Evolutionary conservation across 2,797 vertebrate species (phyloP).

Genomic region (Melanotaenia maccullochi): DNA sequence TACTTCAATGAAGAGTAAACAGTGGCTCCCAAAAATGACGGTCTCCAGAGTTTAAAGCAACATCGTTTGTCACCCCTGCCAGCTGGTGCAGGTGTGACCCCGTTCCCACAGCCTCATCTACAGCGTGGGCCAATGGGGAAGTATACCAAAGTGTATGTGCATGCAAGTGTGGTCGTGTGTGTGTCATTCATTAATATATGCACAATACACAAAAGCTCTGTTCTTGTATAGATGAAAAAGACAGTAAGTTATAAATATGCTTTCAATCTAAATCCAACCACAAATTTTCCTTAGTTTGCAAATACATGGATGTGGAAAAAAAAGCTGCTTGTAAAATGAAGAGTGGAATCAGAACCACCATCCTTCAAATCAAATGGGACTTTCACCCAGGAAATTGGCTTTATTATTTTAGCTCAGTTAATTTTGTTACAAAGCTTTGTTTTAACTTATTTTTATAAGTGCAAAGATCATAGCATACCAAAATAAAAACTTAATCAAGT

Average conservation of each 20-base stretch:
- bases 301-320: not conserved
- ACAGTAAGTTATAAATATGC: not conserved
- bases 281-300: not conserved
- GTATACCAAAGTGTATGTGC: constrained; percentile 26
- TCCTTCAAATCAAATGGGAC: not conserved
- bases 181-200: not conserved
- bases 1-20: constrained; percentile 81
- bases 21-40: constrained; percentile 82
- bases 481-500: too few relatives aligned
- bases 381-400: not conserved
- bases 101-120: constrained; percentile 76
- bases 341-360: not conserved
- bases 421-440: not conserved
- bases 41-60: constrained; percentile 87
- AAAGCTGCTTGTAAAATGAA: not conserved
- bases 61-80: constrained; percentile 86
- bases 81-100: constrained; percentile 86
- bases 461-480: too few relatives aligned
- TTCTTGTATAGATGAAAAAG: not conserved
- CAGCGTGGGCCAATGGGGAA: constrained; percentile 31
- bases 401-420: not conserved
- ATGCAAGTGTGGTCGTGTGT: constrained; percentile 9
- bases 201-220: not conserved
- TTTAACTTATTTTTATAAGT: not conserved
- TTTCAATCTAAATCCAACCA: not conserved